Conservation (phyloP, 2,797 vertebrate genomes). For the Philypnodon macrostomus region DNA sequence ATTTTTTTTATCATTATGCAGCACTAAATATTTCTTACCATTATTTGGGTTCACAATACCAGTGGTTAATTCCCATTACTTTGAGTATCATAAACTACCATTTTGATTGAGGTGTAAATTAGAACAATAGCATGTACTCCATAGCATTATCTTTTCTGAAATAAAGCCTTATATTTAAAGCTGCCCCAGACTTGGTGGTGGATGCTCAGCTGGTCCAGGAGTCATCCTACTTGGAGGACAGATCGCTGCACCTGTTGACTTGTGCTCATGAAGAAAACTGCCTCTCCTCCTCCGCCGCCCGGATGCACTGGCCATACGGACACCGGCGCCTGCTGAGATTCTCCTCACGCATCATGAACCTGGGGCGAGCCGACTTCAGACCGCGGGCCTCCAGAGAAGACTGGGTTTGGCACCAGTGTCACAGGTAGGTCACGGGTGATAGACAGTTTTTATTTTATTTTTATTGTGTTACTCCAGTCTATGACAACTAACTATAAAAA, state of each 20-base stretch:
- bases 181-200: constrained; percentile 91
- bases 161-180: constrained; percentile 35
- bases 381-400: constrained; percentile 87
- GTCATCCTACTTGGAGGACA: constrained; percentile 92
- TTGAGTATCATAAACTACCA: no score
- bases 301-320: constrained; percentile 94
- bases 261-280: constrained; percentile 97
- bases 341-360: constrained; percentile 94
- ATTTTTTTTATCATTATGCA: no score
- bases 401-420: constrained; percentile 98
- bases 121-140: no score
- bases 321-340: constrained; percentile 93
- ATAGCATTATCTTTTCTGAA: background rate
- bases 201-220: constrained; percentile 92
- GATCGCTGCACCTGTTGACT: constrained; percentile 89
- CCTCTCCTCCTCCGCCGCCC: constrained; percentile 86
- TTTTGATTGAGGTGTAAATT: no score
- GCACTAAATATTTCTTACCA: no score
- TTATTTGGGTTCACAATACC: no score
- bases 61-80: no score
- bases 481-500: no score
- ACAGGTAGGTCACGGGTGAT: constrained; percentile 59
- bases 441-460: no score
- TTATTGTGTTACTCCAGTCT: no score
- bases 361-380: constrained; percentile 91